Evolutionary conservation across 2,888 invertebrate species (phyloP), one percentile per base, ranked within the genome.

Genomic region (Lycophotia porphyrea): DNA sequence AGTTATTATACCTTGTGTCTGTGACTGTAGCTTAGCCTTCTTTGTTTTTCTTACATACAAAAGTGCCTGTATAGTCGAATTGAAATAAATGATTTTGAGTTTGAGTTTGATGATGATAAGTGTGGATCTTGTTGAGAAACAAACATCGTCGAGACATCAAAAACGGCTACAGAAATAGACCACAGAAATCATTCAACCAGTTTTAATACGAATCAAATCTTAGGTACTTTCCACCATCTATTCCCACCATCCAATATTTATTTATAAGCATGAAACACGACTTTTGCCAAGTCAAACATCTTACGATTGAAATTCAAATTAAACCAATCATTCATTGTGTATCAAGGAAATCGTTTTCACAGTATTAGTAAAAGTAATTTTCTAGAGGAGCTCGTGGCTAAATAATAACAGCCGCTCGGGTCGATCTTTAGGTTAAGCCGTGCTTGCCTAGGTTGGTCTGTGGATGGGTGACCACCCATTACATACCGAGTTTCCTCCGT

Each of bases 201-300:
- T 80, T 63, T 61, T 49, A 80, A 71, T 52, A 44, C 24, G 1
- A 52, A 71, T 55, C 34, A 39, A 39, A 67, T 49, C 42, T 36
- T 39, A 58, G 18, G 34, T n/a, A 44, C 31, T 67, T 67, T 64
- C 39, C 24, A n/a, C 36, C 60, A 58, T 49, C n/a, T 52, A 71
- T 65, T 47, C 18, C 47, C 1, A 27, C n/a, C 34, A 36, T 3
- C 5, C 81, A 67, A 75, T 81, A 85, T 85, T 80, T 85, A 85
- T 85, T 70, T 70, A 75, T 58, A 63, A 66, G 67, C 58, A 52
- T 1, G 61, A 70, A 84, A 70, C 9, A 61, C 21, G 49, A 61
- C n/a, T 66, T 85, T 71, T 67, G 85, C 82, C 75, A 81, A 82
- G 11, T 11, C 63, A 71, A 85, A 76, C 66, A 82, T 60, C 70